Evolutionary conservation across 1,140 invertebrate species (phyloP).

Genomic region (Drosophila suzukii): DNA sequence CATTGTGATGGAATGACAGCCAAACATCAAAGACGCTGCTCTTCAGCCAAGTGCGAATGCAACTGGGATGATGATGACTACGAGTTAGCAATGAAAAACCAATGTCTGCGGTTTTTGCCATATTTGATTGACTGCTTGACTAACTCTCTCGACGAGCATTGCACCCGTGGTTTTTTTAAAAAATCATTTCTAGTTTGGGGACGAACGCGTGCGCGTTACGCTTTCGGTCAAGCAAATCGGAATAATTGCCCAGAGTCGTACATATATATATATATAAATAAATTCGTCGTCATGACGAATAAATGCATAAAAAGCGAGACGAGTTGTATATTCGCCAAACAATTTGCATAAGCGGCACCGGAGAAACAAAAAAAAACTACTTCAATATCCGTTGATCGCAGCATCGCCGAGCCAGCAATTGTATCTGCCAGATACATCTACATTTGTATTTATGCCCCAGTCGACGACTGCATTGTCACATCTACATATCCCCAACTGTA

Average conservation of each 20-base stretch:
- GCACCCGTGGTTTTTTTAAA: slow-evolving; percentile 1
- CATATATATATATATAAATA: slow-evolving; percentile 17
- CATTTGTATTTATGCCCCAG: slow-evolving; percentile 56
- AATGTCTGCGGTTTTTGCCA: slow-evolving; percentile 25
- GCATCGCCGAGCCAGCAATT: slow-evolving; percentile 22
- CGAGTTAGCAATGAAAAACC: slow-evolving; percentile 14
- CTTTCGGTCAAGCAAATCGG: slow-evolving; percentile 33
- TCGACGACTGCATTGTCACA: slow-evolving; percentile 24
- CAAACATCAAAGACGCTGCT: slow-evolving; percentile 43
- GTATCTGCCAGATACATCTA: slow-evolving; percentile 20
- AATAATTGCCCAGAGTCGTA: slow-evolving; percentile 27
- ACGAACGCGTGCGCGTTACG: slow-evolving; percentile 42
- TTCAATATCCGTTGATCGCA: slow-evolving; percentile 25
- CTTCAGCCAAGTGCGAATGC: slow-evolving; percentile 45
- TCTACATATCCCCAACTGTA: slow-evolving; percentile 12
- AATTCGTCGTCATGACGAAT: slow-evolving; percentile 41
- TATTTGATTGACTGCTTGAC: slow-evolving; percentile 70
- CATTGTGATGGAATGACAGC: slow-evolving; percentile 31
- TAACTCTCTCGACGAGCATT: slow-evolving; percentile 50
- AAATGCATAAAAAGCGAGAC: slow-evolving; percentile 64
- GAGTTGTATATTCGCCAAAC: slow-evolving; percentile 55
- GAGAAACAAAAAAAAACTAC: slow-evolving; percentile 21
- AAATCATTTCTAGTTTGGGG: slow-evolving; percentile 12
- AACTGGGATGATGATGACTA: slow-evolving; percentile 26
- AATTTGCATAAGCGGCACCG: slow-evolving; percentile 62